Evolutionary conservation across 2,797 vertebrate species (phyloP).

Genomic region (Xyrichtys novacula): DNA sequence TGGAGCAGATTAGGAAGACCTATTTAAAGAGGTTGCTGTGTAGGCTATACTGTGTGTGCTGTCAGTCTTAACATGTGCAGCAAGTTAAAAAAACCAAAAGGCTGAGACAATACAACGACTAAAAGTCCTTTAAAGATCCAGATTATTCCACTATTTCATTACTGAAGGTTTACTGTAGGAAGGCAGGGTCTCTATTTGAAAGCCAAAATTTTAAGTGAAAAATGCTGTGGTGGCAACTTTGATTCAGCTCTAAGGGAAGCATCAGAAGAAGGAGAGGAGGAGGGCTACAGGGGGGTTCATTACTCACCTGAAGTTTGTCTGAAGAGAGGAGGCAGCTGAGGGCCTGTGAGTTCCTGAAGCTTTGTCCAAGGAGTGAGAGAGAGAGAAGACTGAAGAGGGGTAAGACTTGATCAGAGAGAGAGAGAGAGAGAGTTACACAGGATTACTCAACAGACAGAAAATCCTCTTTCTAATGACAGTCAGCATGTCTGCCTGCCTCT

Average conservation of each 20-base stretch:
- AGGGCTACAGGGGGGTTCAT: slow-evolving; percentile 1
- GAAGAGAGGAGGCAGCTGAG: slow-evolving; percentile 30
- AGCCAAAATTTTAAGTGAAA: neutral
- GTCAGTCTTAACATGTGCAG: neutral
- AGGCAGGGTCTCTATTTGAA: neutral
- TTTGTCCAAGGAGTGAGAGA: slow-evolving; percentile 56
- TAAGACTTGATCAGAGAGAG: slow-evolving; percentile 48
- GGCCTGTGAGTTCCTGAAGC: slow-evolving; percentile 40
- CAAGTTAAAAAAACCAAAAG: neutral
- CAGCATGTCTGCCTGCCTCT: slow-evolving; percentile 62
- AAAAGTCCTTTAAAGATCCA: neutral
- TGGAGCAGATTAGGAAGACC: slow-evolving; percentile 33
- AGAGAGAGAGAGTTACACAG: slow-evolving; percentile 23
- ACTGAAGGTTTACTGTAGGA: no score
- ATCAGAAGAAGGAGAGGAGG: neutral
- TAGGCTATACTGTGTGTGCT: neutral
- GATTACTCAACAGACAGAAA: slow-evolving; percentile 75
- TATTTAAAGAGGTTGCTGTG: slow-evolving; percentile 36
- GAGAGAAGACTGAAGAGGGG: slow-evolving; percentile 51
- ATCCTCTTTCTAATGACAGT: slow-evolving; percentile 78
- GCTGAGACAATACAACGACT: neutral
- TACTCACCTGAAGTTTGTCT: slow-evolving; percentile 61
- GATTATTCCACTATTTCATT: neutral
- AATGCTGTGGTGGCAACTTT: neutral
- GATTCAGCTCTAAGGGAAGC: neutral